Conservation (phyloP, 2,113 vertebrate species). For the Cnemophilus loriae region DNA sequence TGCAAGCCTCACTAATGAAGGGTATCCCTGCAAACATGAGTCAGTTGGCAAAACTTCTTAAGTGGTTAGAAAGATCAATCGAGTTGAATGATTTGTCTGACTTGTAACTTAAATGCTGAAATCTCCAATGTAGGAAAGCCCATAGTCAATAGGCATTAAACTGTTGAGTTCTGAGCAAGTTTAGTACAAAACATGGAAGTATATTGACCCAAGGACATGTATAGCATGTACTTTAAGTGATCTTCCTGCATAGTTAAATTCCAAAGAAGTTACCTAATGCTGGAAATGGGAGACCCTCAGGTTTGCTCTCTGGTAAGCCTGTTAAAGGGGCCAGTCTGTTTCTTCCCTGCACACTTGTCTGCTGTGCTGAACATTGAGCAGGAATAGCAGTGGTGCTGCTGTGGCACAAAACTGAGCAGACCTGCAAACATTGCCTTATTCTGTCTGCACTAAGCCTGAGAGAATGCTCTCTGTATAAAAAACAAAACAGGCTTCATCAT, state of each 20-base stretch:
- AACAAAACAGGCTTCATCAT: neutral
- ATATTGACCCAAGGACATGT: neutral
- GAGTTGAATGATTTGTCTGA: conserved; percentile 29
- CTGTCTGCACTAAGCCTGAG: neutral
- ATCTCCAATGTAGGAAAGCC: neutral
- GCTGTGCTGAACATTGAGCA: neutral
- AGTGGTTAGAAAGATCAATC: conserved; percentile 63
- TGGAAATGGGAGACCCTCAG: neutral
- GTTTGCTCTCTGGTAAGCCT: neutral
- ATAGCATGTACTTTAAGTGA: neutral
- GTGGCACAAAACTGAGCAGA: neutral
- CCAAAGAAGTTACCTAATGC: neutral
- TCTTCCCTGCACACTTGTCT: neutral
- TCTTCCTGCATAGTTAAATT: neutral
- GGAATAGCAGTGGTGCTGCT: neutral
- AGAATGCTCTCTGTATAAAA: neutral
- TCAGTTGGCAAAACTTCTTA: conserved; percentile 59
- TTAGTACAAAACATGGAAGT: neutral
- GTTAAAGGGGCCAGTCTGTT: neutral
- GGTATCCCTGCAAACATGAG: conserved; percentile 63
- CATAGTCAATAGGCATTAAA: conserved; percentile 24
- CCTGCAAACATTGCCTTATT: neutral
- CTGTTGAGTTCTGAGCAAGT: neutral
- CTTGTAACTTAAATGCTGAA: conserved; percentile 11
- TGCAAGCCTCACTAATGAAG: conserved; percentile 45